Evolutionary conservation across 2,113 vertebrate genomes (phyloP).

Genomic region (Pavo muticus): DNA sequence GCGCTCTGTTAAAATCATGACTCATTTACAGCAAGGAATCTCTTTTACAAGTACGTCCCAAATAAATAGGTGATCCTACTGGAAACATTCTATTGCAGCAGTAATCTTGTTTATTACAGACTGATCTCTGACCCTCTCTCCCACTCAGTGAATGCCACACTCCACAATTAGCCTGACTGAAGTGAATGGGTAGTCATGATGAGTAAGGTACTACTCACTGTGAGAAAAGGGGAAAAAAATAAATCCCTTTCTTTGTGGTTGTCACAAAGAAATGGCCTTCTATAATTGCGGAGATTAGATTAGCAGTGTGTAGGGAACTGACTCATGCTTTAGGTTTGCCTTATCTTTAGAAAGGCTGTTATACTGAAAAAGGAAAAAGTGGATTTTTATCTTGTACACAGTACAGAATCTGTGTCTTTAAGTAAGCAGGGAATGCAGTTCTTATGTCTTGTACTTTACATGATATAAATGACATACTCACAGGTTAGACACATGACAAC

Average conservation of each 20-base stretch:
- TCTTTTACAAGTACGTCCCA: neutral
- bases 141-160: neutral
- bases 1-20: neutral
- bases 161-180: slow-evolving; percentile 1
- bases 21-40: neutral
- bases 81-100: neutral
- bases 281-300: neutral
- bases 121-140: neutral
- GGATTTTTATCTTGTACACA: neutral
- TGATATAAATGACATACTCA: neutral
- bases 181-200: neutral
- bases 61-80: neutral
- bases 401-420: neutral
- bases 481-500: neutral
- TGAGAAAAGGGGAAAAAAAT: neutral
- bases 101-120: neutral
- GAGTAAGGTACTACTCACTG: slow-evolving; percentile 35
- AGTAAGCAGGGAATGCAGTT: neutral
- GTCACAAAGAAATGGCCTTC: neutral
- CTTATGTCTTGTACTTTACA: neutral
- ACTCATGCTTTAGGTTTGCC: neutral
- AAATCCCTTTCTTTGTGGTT: neutral
- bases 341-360: neutral
- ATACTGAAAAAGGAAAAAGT: neutral
- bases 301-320: neutral